Evolutionary conservation across 2,797 vertebrate species (phyloP).

Genomic region (Coranthus polyacanthus): DNA sequence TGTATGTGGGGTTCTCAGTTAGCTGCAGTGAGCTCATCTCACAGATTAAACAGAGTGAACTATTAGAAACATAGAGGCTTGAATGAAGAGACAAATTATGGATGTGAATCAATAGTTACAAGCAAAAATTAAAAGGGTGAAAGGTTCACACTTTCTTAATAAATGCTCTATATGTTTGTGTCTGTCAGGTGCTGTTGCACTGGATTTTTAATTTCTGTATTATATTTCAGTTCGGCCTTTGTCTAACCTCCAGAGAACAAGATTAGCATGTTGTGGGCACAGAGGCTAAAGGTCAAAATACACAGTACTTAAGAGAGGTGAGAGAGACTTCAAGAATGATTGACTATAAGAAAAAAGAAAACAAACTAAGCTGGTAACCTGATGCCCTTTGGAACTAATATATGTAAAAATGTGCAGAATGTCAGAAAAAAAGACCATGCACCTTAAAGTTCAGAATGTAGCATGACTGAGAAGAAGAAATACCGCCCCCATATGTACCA

Average conservation of each 20-base stretch:
- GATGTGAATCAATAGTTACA: slow-evolving; percentile 18
- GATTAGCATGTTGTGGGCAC: slow-evolving; percentile 38
- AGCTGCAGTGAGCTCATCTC: slow-evolving; percentile 30
- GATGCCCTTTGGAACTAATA: slow-evolving; percentile 59
- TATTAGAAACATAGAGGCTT: slow-evolving; percentile 17
- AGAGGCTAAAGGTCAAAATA: slow-evolving; percentile 65
- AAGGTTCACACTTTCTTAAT: not conserved
- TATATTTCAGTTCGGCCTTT: slow-evolving; percentile 24
- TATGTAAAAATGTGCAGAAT: slow-evolving; percentile 56
- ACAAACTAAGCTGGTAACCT: slow-evolving; percentile 57
- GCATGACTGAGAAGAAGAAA: slow-evolving; percentile 42
- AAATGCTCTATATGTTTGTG: slow-evolving; percentile 17
- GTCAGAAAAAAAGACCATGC: slow-evolving; percentile 20
- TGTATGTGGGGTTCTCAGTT: slow-evolving; percentile 64
- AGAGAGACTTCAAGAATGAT: slow-evolving; percentile 61
- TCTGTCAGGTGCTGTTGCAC: not conserved
- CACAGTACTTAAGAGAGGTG: slow-evolving; percentile 63
- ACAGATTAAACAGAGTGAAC: slow-evolving; percentile 32
- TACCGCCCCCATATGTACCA: slow-evolving; percentile 3
- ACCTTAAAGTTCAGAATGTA: slow-evolving; percentile 28
- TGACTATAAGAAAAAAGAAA: slow-evolving; percentile 62
- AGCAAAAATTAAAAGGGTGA: not conserved
- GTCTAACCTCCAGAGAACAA: slow-evolving; percentile 25
- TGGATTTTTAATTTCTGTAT: slow-evolving; percentile 1
- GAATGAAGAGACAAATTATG: slow-evolving; percentile 20